phyloP scores from a whole-genome alignment of 2,888 invertebrate species.

The Melolontha melolontha region DNA sequence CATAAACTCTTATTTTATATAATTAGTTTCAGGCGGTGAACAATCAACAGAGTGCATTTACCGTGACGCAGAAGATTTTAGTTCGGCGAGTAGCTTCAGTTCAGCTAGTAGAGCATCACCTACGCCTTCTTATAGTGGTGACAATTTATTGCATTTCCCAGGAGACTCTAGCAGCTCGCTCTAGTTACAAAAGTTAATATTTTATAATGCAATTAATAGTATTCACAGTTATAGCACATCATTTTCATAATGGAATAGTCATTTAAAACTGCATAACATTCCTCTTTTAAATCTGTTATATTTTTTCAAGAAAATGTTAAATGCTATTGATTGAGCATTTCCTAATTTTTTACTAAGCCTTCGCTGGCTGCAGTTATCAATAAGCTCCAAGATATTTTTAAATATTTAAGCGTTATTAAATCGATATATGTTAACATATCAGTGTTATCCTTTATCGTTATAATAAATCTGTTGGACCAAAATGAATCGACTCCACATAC shows the following conservation, averaged over 20 bases:
- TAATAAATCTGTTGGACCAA: too few relatives aligned
- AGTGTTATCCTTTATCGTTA: too few relatives aligned
- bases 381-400: too few relatives aligned
- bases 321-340: too few relatives aligned
- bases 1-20: constrained; percentile 13
- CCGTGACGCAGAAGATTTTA: constrained; percentile 79
- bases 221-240: constrained; percentile 26
- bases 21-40: constrained; percentile 67
- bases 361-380: too few relatives aligned
- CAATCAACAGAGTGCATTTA: constrained; percentile 71
- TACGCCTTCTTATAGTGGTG: constrained; percentile 80
- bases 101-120: constrained; percentile 85
- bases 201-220: constrained; percentile 6
- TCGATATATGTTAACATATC: too few relatives aligned
- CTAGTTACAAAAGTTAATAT: constrained; percentile 54
- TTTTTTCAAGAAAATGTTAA: too few relatives aligned
- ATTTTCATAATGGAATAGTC: not conserved
- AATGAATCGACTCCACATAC: too few relatives aligned
- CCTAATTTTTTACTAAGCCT: too few relatives aligned
- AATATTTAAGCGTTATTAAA: too few relatives aligned
- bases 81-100: constrained; percentile 84
- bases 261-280: too few relatives aligned
- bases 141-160: constrained; percentile 82
- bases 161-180: constrained; percentile 81
- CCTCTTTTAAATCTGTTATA: too few relatives aligned